Conservation (phyloP, 2,797 vertebrate genomes). For the Ficedula albicollis region DNA sequence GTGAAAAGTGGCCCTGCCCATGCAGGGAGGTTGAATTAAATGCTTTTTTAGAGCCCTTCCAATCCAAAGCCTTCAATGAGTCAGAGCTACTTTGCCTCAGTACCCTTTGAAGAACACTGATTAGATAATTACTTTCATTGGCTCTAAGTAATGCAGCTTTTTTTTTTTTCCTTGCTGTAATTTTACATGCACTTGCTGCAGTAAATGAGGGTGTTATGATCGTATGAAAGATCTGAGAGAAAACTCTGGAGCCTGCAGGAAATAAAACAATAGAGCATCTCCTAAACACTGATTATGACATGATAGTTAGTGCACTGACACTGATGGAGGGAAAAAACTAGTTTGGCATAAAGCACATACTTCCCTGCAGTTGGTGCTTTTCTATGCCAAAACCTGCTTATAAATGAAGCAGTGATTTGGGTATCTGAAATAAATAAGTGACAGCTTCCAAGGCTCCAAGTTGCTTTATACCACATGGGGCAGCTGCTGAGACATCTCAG, state of each 20-base stretch:
- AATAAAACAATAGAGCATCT: background rate
- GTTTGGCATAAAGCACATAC: background rate
- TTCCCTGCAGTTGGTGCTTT: background rate
- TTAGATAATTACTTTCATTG: background rate
- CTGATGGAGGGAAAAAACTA: background rate
- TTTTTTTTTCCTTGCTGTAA: background rate
- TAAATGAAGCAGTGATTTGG: background rate
- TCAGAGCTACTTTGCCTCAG: background rate
- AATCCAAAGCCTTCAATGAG: background rate
- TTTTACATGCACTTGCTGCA: background rate
- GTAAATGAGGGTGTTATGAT: background rate
- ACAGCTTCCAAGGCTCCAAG: conserved; percentile 6
- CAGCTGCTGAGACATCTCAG: background rate
- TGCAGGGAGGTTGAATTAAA: background rate
- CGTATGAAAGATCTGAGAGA: background rate
- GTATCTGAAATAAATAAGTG: conserved; percentile 9
- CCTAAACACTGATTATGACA: background rate
- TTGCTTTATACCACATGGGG: background rate
- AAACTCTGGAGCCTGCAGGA: background rate
- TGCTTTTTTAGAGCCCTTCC: background rate
- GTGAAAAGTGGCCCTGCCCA: background rate
- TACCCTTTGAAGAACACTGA: background rate
- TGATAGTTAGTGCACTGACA: background rate
- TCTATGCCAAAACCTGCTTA: conserved; percentile 18
- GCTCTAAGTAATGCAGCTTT: background rate